Conservation (phyloP, 2,797 vertebrate species). For the Dicrostonyx torquatus region DNA sequence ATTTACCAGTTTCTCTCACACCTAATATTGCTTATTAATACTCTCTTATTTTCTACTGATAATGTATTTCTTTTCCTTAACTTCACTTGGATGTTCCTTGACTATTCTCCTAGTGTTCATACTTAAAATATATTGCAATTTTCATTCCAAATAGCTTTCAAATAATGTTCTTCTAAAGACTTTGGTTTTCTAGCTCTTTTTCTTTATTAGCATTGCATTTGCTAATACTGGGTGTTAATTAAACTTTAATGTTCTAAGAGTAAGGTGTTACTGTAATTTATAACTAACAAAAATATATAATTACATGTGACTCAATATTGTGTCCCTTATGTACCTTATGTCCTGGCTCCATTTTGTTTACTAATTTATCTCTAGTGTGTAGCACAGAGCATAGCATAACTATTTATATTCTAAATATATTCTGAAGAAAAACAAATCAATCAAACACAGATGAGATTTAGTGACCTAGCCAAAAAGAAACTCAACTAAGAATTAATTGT, state of each 20-base stretch:
- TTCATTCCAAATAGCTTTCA: not conserved
- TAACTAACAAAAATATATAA: not conserved
- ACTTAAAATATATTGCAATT: constrained; percentile 17
- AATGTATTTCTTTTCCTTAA: not conserved
- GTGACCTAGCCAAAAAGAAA: not conserved
- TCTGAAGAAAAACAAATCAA: not conserved
- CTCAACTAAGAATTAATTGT: not conserved
- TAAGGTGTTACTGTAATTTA: not conserved
- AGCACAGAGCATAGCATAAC: not conserved
- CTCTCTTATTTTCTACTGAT: not conserved
- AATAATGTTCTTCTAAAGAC: not conserved
- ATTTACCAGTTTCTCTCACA: not conserved
- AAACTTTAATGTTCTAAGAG: not conserved
- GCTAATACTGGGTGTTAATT: not conserved
- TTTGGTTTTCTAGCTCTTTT: not conserved
- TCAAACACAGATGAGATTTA: not conserved
- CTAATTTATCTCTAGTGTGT: not conserved
- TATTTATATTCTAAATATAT: not conserved
- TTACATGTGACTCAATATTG: not conserved
- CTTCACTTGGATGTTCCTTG: not conserved
- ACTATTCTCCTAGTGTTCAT: not conserved
- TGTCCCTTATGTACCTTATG: not conserved
- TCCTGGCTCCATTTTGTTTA: constrained; percentile 20
- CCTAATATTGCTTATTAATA: not conserved
- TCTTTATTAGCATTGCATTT: not conserved